Percentiles rank a stretch among this genome's conserved stretches.
These are phyloP conservation scores for Gopherus flavomarginatus DNA, from an alignment of 2,113 vertebrate species.

Conservation along the genomic window DNA sequence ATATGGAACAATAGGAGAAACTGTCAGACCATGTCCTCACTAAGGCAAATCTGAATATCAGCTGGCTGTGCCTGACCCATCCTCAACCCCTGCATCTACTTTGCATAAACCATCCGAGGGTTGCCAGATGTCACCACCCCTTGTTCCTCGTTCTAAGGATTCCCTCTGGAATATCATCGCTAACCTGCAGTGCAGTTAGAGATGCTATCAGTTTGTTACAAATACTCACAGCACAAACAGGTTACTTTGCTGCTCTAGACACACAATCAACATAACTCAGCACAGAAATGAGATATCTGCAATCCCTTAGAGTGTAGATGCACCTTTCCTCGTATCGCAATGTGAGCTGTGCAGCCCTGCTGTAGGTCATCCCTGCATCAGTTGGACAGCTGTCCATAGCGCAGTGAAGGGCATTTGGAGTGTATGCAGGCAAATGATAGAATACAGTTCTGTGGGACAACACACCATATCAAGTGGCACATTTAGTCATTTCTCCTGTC, in stretches of 20 bases:
- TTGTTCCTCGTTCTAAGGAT: not conserved
- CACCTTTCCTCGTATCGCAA: rapidly evolving
- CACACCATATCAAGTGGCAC: not conserved
- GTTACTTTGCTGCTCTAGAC: not conserved
- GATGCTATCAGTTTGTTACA: not conserved
- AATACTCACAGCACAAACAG: not conserved
- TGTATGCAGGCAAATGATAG: not conserved
- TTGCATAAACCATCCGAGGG: no score
- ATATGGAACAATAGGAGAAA: not conserved
- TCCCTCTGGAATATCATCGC: not conserved
- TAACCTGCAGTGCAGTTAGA: not conserved
- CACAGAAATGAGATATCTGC: not conserved
- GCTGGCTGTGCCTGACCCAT: not conserved
- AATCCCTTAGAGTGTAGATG: not conserved
- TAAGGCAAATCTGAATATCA: not conserved
- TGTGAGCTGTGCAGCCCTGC: not conserved
- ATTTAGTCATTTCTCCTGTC: not conserved
- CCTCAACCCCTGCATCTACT: not conserved
- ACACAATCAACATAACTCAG: not conserved
- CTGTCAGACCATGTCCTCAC: not conserved
- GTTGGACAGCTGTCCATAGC: not conserved
- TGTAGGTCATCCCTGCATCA: not conserved
- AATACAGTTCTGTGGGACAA: not conserved
- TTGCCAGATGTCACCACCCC: not conserved
- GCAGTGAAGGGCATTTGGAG: not conserved